Evolutionary conservation across 64 coral and sea anemone genomes (phyloP).

Genomic region (Exaiptasia diaphana): DNA sequence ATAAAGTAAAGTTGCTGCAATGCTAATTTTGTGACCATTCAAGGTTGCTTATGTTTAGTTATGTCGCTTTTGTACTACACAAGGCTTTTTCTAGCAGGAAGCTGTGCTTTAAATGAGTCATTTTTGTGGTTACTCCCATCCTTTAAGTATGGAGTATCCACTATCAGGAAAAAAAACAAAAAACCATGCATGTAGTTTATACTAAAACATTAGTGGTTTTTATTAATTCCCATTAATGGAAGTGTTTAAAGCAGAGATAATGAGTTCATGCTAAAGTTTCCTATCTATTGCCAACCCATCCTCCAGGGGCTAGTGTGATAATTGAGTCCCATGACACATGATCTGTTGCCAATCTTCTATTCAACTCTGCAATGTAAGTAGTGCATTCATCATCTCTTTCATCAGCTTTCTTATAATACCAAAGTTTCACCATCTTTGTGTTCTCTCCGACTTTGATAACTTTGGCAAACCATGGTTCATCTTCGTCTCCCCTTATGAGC

Average conservation of each 20-base stretch:
- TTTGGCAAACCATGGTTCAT: background rate
- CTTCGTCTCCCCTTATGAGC: slow-evolving; percentile 7
- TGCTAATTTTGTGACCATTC: no score
- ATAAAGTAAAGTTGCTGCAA: no score
- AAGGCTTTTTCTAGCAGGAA: no score
- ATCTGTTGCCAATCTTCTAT: slow-evolving; percentile 4
- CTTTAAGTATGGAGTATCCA: no score
- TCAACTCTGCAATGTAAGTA: background rate
- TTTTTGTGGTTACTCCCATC: no score
- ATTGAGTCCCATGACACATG: slow-evolving; percentile 9
- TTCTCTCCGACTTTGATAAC: background rate
- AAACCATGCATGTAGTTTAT: no score
- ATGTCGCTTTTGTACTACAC: no score
- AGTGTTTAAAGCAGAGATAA: background rate
- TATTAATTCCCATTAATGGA: no score
- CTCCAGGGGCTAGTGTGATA: background rate
- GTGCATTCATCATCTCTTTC: slow-evolving; percentile 7
- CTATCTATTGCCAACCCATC: background rate
- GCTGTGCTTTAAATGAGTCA: no score
- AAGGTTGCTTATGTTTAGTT: no score
- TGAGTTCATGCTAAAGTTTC: background rate
- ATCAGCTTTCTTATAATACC: slow-evolving; percentile 4
- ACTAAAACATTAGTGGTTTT: no score
- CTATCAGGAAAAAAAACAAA: no score
- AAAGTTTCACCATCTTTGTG: background rate